phyloP scores from a whole-genome alignment of 1,140 invertebrate species.

The Drosophila varians region DNA sequence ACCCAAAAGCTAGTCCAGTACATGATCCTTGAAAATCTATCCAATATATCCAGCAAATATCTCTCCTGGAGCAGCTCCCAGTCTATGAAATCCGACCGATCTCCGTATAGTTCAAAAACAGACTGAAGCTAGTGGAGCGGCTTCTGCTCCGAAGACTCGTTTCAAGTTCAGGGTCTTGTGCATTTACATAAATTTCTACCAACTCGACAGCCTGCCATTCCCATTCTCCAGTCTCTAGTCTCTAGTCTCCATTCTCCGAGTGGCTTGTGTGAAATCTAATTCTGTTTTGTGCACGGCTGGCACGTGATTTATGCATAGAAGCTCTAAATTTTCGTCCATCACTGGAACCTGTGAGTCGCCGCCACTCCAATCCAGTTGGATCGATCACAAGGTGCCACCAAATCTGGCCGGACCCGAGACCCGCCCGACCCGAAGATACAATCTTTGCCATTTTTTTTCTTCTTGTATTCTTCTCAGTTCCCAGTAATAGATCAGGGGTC shows the following conservation, averaged over 20 bases:
- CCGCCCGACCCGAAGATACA: conserved; percentile 21
- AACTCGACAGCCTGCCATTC: conserved; percentile 32
- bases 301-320: conserved; percentile 74
- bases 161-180: conserved; percentile 74
- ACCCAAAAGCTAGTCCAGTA: conserved; percentile 54
- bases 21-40: conserved; percentile 29
- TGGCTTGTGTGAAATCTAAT: conserved; percentile 42
- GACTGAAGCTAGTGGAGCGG: conserved; percentile 47
- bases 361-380: conserved; percentile 57
- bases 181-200: conserved; percentile 78
- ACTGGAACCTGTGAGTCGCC: conserved; percentile 21
- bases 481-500: conserved; percentile 28
- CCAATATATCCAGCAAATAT: conserved; percentile 1
- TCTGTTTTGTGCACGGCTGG: conserved; percentile 31
- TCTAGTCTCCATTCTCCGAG: conserved; percentile 41
- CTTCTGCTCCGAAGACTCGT: conserved; percentile 40
- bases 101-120: conserved; percentile 46
- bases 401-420: conserved; percentile 26
- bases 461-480: conserved; percentile 49
- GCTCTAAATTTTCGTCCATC: not conserved
- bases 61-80: conserved; percentile 9
- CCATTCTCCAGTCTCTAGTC: too few species aligned
- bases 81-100: conserved; percentile 18
- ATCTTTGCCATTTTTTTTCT: conserved; percentile 47
- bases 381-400: conserved; percentile 58